Evolutionary conservation across 2,888 invertebrate genomes (phyloP).

Genomic region (Stenoptilia bipunctidactyla): DNA sequence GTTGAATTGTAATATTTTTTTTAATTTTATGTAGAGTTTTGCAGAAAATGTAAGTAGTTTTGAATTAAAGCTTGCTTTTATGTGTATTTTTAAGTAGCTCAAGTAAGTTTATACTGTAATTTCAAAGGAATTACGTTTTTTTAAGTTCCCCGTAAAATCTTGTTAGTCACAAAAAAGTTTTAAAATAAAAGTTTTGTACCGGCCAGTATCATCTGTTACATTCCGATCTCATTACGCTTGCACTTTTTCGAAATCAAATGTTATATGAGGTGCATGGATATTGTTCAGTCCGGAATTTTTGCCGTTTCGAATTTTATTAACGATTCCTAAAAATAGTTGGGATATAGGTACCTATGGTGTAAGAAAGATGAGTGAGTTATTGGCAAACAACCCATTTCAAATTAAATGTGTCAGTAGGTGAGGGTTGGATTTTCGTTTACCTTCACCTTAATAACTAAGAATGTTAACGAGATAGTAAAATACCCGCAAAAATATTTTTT

Average conservation of each 20-base stretch:
- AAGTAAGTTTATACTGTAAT: too few relatives aligned
- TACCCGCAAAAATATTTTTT: too few relatives aligned
- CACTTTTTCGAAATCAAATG: slow-evolving; percentile 42
- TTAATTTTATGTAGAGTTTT: slow-evolving; percentile 51
- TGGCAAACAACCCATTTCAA: slow-evolving; percentile 40
- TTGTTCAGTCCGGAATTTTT: too few relatives aligned
- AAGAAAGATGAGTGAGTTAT: slow-evolving; percentile 21
- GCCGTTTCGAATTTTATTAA: too few relatives aligned
- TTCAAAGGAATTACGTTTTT: too few relatives aligned
- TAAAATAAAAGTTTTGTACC: slow-evolving; percentile 48
- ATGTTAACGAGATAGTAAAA: too few relatives aligned
- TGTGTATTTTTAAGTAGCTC: too few relatives aligned
- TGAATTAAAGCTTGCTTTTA: too few relatives aligned
- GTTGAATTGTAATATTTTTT: slow-evolving; percentile 36
- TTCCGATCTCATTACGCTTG: slow-evolving; percentile 56
- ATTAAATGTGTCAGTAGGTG: slow-evolving; percentile 58
- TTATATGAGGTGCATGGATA: too few relatives aligned
- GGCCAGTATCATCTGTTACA: slow-evolving; percentile 48
- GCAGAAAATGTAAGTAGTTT: slow-evolving; percentile 5
- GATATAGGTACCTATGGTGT: neutral
- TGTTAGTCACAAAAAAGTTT: slow-evolving; percentile 36
- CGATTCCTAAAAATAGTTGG: too few relatives aligned
- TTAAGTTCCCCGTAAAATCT: slow-evolving; percentile 41
- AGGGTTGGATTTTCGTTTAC: slow-evolving; percentile 56
- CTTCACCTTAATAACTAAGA: slow-evolving; percentile 40